Evolutionary conservation across 2,888 invertebrate species (phyloP), one percentile per base, ranked within the genome.

Genomic region (Dimorphilus gyrociliatus): DNA sequence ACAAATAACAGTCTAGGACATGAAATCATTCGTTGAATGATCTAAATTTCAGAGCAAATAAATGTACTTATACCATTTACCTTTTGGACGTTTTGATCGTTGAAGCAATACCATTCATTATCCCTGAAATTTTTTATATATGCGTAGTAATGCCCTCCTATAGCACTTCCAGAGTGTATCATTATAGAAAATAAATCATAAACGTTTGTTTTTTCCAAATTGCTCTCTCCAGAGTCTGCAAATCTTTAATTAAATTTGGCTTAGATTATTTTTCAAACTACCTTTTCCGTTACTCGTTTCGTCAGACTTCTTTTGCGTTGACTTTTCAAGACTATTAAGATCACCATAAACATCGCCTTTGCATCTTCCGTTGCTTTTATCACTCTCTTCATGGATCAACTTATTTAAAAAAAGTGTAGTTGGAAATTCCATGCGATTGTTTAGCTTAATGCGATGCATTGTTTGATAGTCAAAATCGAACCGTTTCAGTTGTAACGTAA

Each of bases 161-260:
- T 76, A 1, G 84, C 82, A 60, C 79, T 81, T 8, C 85, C 85
- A 16, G 81, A 79, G 63, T 85, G 85, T 34, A 85, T 79, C 81
- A 85, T 81, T 41, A 85, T 81, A 13, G 81, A 80, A 59, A 81
- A 85, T 19, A 86, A 63, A 58, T 86, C 81, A 56, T 85, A 85
- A 26, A 74, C 64, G 58, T 75, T 79, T 1, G 78, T 78, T n/a
- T n/a, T n/a, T n/a, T n/a, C n/a, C n/a, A n/a, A n/a, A n/a, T 2
- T 78, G 79, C 36, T 47, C 29, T n/a, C n/a, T n/a, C n/a, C n/a
- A n/a, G n/a, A n/a, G n/a, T n/a, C n/a, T n/a, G n/a, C n/a, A n/a
- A n/a, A n/a, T n/a, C n/a, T n/a, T n/a, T n/a, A n/a, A n/a, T n/a
- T n/a, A n/a, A n/a, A n/a, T n/a, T n/a, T n/a, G n/a, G n/a, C n/a